Base-by-base conservation (phyloP, 2,113 vertebrate genomes). In the Phrynosoma blainvillii region DNA sequence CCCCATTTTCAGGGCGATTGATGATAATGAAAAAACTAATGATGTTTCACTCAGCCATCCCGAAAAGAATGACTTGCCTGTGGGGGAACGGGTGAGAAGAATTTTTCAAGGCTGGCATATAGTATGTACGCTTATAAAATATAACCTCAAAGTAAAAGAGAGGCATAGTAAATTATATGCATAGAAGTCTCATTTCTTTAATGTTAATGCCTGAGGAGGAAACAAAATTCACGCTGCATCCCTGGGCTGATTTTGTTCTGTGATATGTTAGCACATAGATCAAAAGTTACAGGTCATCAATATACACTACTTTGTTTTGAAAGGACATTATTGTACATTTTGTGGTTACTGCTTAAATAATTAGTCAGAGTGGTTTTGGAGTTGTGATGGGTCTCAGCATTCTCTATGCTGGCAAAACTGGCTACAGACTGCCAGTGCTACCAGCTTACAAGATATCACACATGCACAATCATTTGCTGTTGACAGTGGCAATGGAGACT, bases 21-120 rank as follows among this genome's bases (percentile, higher is more conserved):
- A 93, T 93, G 90, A 84, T 92, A 91, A 96, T 94, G 93, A 90
- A 92, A 90, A 93, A 76, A 74, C 91, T 94, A 90, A 90, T 91
- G 93, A 76, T 90, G 59, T 91, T 95, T 93, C 93, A 93, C 62
- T 89, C 91, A 88, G 76, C 91, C 92, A 89, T 92, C 92, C 62
- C 83, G 94, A 89, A 87, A 93, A 94, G 93, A 82, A 89, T 85
- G 87, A 91, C 84, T 90, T 94, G 93, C 93, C 91, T 82, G 82
- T 88, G 91, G 90, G 93, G 32, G 42, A 40, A 59, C 23, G 74
- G 79, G 79, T 90, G 80, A 92, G 85, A 0, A 87, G 84, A 92
- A 88, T 93, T 95, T 94, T 94, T 95, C 92, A 93, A 86, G 87
- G 81, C 85, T 2, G 5, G 78, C 62, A 92, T 91, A 81, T 88